These are phyloP conservation scores for Cryptoblepharus egeriae DNA, from an alignment of 2,797 vertebrate genomes.

Conservation along the genomic window DNA sequence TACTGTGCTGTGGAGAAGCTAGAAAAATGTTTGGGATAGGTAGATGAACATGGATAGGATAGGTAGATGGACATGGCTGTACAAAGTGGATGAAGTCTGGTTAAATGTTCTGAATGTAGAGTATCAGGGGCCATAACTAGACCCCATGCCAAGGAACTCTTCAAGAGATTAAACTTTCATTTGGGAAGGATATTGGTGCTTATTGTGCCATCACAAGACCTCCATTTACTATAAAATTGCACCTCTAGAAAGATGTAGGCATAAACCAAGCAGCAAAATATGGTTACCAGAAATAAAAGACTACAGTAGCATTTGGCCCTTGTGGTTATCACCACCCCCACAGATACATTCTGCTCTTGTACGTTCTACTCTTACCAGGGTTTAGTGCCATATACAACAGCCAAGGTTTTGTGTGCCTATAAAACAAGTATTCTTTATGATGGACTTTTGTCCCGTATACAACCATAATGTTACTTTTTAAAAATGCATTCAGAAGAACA, in stretches of 20 bases:
- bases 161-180: background rate
- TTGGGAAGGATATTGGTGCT: no score
- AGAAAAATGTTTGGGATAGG: background rate
- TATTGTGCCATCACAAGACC: background rate
- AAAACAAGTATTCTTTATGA: constrained; percentile 35
- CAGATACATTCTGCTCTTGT: background rate
- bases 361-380: background rate
- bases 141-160: background rate
- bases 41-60: background rate
- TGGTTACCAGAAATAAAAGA: background rate
- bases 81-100: no score
- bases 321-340: background rate
- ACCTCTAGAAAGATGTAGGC: background rate
- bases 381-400: background rate
- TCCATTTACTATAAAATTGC: background rate
- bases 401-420: background rate
- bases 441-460: constrained; percentile 32
- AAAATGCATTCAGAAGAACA: constrained; percentile 39
- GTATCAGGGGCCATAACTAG: no score
- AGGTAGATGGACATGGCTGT: background rate
- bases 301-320: background rate
- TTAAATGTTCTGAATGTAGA: background rate
- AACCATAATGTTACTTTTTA: constrained; percentile 45
- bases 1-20: background rate
- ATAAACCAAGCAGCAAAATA: background rate